phyloP scores from a whole-genome alignment of 2,113 vertebrate species.

The Echinops telfairi region DNA sequence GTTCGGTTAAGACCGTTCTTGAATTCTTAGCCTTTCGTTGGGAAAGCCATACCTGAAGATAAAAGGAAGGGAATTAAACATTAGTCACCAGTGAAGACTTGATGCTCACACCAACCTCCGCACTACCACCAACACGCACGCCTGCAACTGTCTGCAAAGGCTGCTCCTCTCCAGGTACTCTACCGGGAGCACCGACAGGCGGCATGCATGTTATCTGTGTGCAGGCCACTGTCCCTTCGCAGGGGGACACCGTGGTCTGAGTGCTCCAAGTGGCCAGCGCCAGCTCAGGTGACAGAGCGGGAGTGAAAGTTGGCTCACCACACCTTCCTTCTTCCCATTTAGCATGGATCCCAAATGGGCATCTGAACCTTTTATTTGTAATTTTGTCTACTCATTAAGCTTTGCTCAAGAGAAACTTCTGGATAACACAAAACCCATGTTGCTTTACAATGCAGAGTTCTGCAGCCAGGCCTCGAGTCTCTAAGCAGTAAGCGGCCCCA shows the following conservation, averaged over 20 bases:
- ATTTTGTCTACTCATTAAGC: constrained; percentile 52
- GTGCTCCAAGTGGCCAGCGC: constrained; percentile 60
- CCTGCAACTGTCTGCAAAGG: constrained; percentile 76
- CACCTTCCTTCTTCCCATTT: constrained; percentile 9
- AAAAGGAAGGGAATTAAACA: constrained; percentile 96
- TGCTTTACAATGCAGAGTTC: not conserved
- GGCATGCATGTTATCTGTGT: constrained; percentile 75
- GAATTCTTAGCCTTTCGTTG: constrained; percentile 99
- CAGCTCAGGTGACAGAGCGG: constrained; percentile 79
- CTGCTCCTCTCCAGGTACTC: constrained; percentile 70
- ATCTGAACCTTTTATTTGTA: constrained; percentile 49
- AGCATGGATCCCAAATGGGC: constrained; percentile 45
- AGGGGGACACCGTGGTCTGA: constrained; percentile 47
- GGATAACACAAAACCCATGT: constrained; percentile 55
- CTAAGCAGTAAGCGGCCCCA: constrained; percentile 53
- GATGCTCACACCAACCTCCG: constrained; percentile 84
- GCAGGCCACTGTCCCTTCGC: constrained; percentile 62
- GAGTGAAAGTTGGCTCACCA: constrained; percentile 47
- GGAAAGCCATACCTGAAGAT: constrained; percentile 99
- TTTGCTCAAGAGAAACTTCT: constrained; percentile 45
- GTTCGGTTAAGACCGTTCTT: constrained; percentile 94
- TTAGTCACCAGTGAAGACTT: constrained; percentile 91
- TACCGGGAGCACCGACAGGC: constrained; percentile 70
- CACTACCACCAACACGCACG: constrained; percentile 80
- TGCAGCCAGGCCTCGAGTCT: constrained; percentile 16